A percentile compares a stretch with the other conserved stretches of the same genome.
Evolutionary conservation across 2,797 vertebrate species (phyloP).

Genomic region (Adelosebastes latens): DNA sequence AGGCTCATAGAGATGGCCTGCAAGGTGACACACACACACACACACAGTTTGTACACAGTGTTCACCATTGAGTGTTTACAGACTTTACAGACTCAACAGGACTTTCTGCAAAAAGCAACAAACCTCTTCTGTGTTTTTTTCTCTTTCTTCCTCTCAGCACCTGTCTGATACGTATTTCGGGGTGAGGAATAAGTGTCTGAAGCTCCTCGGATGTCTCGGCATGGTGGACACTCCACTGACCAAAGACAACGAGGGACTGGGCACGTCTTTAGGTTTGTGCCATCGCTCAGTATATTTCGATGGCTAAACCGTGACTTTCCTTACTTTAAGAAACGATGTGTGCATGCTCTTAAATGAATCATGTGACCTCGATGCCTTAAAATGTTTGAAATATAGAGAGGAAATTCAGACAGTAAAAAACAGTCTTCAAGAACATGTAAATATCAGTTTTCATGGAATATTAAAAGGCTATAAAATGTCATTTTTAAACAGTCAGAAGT

Average conservation of each 20-base stretch:
- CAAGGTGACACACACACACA: slow-evolving; percentile 85
- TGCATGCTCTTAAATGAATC: neutral
- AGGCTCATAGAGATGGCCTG: slow-evolving; percentile 92
- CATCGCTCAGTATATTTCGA: neutral
- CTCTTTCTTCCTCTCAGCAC: slow-evolving; percentile 78
- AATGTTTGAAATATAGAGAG: neutral
- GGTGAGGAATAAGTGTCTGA: slow-evolving; percentile 95
- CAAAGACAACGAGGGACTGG: slow-evolving; percentile 84
- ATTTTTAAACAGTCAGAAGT: neutral
- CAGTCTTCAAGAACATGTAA: neutral
- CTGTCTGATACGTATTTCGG: slow-evolving; percentile 93
- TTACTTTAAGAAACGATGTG: neutral
- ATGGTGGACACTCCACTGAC: slow-evolving; percentile 82
- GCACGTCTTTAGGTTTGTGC: slow-evolving; percentile 49
- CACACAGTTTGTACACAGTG: neutral
- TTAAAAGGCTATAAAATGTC: neutral
- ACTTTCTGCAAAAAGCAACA: neutral
- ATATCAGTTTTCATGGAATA: neutral
- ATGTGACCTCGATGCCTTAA: neutral
- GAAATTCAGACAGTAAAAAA: neutral
- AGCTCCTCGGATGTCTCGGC: slow-evolving; percentile 93
- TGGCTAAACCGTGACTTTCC: neutral
- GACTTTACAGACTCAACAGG: neutral
- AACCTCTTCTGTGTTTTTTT: neutral
- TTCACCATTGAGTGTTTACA: accelerated